phyloP scores from a whole-genome alignment of 2,888 invertebrate species.

The Eilema caniola region DNA sequence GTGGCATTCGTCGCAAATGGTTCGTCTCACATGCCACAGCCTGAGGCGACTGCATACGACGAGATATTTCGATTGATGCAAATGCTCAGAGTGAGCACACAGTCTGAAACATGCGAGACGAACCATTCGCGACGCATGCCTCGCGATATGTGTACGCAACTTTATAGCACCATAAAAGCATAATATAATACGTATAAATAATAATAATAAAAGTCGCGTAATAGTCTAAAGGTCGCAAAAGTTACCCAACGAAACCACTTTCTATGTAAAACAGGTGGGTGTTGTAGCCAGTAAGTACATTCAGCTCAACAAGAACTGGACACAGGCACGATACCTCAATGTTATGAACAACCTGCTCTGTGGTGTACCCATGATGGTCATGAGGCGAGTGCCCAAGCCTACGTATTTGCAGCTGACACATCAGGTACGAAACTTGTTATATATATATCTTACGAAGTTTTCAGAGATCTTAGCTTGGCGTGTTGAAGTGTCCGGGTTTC shows the following conservation, averaged over 20 bases:
- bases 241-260: conserved; percentile 13
- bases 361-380: conserved; percentile 76
- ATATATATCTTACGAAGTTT: too few species aligned
- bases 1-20: too few species aligned
- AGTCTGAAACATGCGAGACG: too few species aligned
- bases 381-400: conserved; percentile 67
- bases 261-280: conserved; percentile 65
- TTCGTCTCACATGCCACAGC: too few species aligned
- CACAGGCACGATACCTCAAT: conserved; percentile 68
- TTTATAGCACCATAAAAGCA: neutral
- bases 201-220: neutral
- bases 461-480: too few species aligned
- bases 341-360: conserved; percentile 81
- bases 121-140: too few species aligned
- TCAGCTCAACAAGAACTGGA: conserved; percentile 66
- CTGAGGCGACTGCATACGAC: too few species aligned
- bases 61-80: too few species aligned
- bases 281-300: conserved; percentile 74
- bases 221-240: conserved; percentile 15
- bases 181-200: neutral
- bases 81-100: too few species aligned
- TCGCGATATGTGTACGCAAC: too few species aligned
- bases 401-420: conserved; percentile 73
- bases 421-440: conserved; percentile 59
- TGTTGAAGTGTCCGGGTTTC: too few species aligned